Evolutionary conservation across 2,888 invertebrate species (phyloP).

Genomic region (Ennomos quercinarius): DNA sequence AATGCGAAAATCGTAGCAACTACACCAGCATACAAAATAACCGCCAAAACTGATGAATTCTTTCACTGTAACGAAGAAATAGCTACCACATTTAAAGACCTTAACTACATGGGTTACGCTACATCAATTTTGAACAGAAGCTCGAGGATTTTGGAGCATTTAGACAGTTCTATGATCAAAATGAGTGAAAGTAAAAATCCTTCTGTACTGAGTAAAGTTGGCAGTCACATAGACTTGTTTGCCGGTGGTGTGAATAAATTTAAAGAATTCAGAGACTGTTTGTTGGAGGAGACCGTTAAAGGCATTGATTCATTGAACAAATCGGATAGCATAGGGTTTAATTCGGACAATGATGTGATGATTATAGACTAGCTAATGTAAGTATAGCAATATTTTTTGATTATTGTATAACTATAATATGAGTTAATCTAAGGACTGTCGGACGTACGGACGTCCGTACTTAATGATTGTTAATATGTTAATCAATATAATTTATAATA

Average conservation of each 20-base stretch:
- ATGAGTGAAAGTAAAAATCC: slow-evolving; percentile 65
- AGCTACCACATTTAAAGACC: slow-evolving; percentile 10
- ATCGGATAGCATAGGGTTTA: slow-evolving; percentile 12
- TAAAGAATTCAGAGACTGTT: slow-evolving; percentile 54
- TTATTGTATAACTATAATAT: too few relatives aligned
- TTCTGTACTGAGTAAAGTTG: slow-evolving; percentile 52
- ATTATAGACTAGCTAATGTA: slow-evolving; percentile 12
- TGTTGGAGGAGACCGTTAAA: slow-evolving; percentile 52
- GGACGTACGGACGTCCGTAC: too few relatives aligned
- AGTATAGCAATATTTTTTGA: too few relatives aligned
- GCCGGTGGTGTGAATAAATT: slow-evolving; percentile 54
- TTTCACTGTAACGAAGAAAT: slow-evolving; percentile 49
- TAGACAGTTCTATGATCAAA: slow-evolving; percentile 63
- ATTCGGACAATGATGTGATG: slow-evolving; percentile 42
- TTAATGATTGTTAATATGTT: too few relatives aligned
- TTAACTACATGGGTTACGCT: slow-evolving; percentile 51
- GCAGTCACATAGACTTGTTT: slow-evolving; percentile 65
- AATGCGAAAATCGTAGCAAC: slow-evolving; percentile 65
- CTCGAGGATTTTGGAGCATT: slow-evolving; percentile 55
- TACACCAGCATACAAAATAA: slow-evolving; percentile 53
- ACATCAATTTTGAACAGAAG: slow-evolving; percentile 59
- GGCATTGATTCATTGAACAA: slow-evolving; percentile 45
- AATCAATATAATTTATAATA: too few relatives aligned
- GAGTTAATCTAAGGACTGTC: too few relatives aligned
- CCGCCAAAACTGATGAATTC: slow-evolving; percentile 47